Evolutionary conservation across 2,113 vertebrate species (phyloP).

Genomic region (Rhea americana): DNA sequence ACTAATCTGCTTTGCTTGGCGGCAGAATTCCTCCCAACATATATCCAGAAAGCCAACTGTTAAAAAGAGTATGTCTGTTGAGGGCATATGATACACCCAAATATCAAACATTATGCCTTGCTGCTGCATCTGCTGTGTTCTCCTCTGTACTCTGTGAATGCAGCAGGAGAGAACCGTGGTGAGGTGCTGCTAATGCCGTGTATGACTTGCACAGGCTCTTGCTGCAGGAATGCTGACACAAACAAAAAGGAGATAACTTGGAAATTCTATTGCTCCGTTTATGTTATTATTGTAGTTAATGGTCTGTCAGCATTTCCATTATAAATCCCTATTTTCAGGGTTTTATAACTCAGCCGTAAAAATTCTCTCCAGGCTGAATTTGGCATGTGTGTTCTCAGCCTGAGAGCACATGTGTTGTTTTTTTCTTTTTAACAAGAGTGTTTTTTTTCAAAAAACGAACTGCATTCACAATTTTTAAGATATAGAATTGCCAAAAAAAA

Average conservation of each 20-base stretch:
- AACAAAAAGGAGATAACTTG: conserved; percentile 73
- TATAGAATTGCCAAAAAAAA: conserved; percentile 65
- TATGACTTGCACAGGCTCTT: background rate
- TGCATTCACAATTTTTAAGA: conserved; percentile 72
- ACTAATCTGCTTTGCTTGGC: background rate
- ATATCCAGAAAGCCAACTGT: accelerated
- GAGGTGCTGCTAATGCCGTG: background rate
- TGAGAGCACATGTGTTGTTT: conserved; percentile 70
- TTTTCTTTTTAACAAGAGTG: conserved; percentile 70
- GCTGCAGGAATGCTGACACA: conserved; percentile 67
- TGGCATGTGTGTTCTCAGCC: conserved; percentile 77
- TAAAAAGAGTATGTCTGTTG: background rate
- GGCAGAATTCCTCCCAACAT: background rate
- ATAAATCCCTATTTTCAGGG: conserved; percentile 71
- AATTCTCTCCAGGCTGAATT: conserved; percentile 71
- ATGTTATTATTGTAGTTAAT: conserved; percentile 74
- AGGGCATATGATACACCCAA: background rate
- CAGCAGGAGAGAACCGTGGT: accelerated
- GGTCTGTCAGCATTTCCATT: conserved; percentile 78
- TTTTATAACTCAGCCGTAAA: conserved; percentile 76
- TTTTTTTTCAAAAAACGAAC: conserved; percentile 39
- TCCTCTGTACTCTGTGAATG: accelerated
- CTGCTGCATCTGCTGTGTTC: background rate
- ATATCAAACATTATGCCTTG: accelerated
- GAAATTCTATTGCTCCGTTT: conserved; percentile 66